Conservation (phyloP, 2,797 vertebrate genomes). For the Microtus californicus region DNA sequence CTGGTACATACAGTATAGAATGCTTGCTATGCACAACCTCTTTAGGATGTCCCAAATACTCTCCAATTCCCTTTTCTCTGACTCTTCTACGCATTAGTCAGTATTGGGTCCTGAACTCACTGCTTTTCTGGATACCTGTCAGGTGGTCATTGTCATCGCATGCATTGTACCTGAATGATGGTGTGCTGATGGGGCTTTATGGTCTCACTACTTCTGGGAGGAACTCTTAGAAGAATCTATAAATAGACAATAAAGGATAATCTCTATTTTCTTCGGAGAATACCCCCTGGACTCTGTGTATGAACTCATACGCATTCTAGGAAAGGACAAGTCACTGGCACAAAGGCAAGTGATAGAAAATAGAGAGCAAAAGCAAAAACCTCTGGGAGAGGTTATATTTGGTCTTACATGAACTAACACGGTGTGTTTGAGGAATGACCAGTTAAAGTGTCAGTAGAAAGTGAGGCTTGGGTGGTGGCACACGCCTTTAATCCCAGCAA, state of each 20-base stretch:
- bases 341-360: not conserved
- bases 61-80: not conserved
- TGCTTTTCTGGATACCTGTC: constrained; percentile 7
- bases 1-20: not conserved
- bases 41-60: not conserved
- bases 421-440: not conserved
- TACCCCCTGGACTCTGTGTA: not conserved
- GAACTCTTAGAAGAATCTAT: not conserved
- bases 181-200: not conserved
- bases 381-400: not conserved
- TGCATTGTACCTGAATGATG: not conserved
- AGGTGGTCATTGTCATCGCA: not conserved
- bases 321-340: not conserved
- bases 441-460: not conserved
- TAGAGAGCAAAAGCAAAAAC: not conserved
- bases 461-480: not conserved
- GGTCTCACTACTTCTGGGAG: not conserved
- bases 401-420: not conserved
- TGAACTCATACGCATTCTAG: constrained; percentile 2
- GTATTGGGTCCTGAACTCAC: not conserved
- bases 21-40: not conserved
- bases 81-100: not conserved
- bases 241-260: not conserved
- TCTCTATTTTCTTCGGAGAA: not conserved
- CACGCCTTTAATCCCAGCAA: no score